phyloP scores from a whole-genome alignment of 2,113 vertebrate species.

The Rhombomys opimus region DNA sequence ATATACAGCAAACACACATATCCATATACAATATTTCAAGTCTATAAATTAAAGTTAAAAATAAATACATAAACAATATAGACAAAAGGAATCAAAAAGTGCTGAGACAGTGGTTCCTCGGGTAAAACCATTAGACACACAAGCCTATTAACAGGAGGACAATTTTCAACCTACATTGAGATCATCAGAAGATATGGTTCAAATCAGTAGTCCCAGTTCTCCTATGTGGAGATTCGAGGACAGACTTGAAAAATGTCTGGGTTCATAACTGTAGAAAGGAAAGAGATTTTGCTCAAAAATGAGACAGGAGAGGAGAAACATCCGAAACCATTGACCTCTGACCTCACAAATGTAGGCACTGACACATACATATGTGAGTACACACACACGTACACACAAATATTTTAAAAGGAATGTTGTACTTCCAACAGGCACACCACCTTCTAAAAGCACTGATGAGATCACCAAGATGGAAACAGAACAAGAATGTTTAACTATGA shows the following conservation, averaged over 20 bases:
- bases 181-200: not conserved
- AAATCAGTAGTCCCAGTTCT: too few species aligned
- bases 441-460: not conserved
- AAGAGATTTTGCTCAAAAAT: not conserved
- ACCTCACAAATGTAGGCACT: accelerated
- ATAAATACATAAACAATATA: not conserved
- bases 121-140: not conserved
- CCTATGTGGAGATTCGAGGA: not conserved
- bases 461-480: not conserved
- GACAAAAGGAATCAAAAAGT: too few species aligned
- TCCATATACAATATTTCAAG: not conserved
- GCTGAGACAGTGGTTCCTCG: not conserved
- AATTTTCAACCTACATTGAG: not conserved
- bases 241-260: not conserved
- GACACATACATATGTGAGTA: accelerated
- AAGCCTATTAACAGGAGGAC: not conserved
- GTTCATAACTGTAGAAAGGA: not conserved
- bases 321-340: not conserved
- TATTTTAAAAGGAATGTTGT: not conserved
- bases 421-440: not conserved
- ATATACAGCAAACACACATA: not conserved
- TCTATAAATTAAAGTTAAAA: not conserved
- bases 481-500: not conserved
- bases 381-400: not conserved
- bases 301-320: not conserved